Base-by-base conservation (phyloP, 2,797 vertebrate genomes). In the Clamator glandarius region DNA sequence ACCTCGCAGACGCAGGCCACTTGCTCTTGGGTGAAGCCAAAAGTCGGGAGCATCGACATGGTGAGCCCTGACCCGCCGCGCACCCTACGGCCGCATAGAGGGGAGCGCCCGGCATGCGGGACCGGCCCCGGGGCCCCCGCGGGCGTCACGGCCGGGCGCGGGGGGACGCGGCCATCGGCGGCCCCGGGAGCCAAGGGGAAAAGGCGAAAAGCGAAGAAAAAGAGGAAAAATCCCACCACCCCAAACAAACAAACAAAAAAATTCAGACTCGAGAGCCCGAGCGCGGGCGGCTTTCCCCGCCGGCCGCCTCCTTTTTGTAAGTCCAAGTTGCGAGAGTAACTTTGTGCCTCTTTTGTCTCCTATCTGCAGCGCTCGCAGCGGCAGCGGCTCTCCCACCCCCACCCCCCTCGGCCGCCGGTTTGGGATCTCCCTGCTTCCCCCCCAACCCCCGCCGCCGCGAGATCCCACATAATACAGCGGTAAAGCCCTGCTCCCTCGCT, bases 41-140 rank as follows among this genome's bases (percentile, higher is more conserved):
- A 99, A 64, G 99, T 99, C 95, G 99, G 99, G 96, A 99, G 98
- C 99, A 99, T 99, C 96, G 99, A 99, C 99, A 99, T 99, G 98
- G 97, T 98, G 98, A 97, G 98, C 84, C 96, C 94, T 96, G 94
- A 77, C 87, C 87, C 94, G 46, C 87, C 73, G 55, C 58, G 54
- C 74, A 46, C 90, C 67, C 89, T 95, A 95, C 46, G 82, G 80
- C 81, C 91, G 44, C 90, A 90, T 88, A 91, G 88, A 91, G 68
- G 33, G 58, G 70, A 84, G 79, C 55, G 36, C 75, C 75, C 72
- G 75, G 90, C 93, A 90, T 90, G 73, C 97, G 96, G 95, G 89
- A 64, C 77, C 76, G 89, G 77, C 92, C 84, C 94, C 92, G 92
- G 95, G 96, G 80, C 84, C 88, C 88, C 58, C 26, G 61, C 31